Base-by-base conservation (phyloP, 2,888 invertebrate genomes). In the Leistus spinibarbis region DNA sequence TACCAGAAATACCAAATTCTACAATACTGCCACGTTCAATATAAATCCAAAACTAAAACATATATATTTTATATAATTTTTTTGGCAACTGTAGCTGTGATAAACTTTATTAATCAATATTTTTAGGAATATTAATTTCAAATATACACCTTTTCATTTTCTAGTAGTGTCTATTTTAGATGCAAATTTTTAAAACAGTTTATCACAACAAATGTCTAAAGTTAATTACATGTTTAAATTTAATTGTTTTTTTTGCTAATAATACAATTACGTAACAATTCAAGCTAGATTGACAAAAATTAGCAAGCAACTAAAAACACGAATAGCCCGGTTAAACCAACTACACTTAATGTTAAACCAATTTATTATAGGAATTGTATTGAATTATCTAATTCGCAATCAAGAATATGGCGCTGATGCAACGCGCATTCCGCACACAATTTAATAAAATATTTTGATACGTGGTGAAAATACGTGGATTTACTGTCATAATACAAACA, bases 131-230 rank as follows among this genome's bases (percentile, higher is more conserved):
- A 40, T 40, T 40, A 13, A 40, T 40, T 40, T 40, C 10, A 2
- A 40, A 40, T n/a, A n/a, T 13, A 7, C 40, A 40, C 7, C 40
- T 0, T 40, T 2, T 13, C 5, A 40, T 40, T 40, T 70, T 67
- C 73, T 60, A 73, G 73, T 73, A 73, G 73, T 73, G 73, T 67
- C 65, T 71, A 27, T 71, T 64, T 20, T 57, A n/a, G 40, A 40
- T 40, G 40, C 40, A 40, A 19, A 20, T 57, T 57, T 10, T 65
- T 22, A 71, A 70, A 65, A 69, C 54, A 67, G 72, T 72, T 67
- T 73, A 73, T 73, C 73, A 73, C 73, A 73, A 73, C 72, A 73
- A 60, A 73, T 73, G 73, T 57, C 71, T 71, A 71, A 65, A 60
- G 24, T 60, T 68, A 68, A 70, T 64, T 71, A 71, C 71, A 71